Percentiles rank a stretch among this genome's conserved stretches.
phyloP scores from a whole-genome alignment of 2,113 vertebrate species.

The Hypanus sabinus region DNA sequence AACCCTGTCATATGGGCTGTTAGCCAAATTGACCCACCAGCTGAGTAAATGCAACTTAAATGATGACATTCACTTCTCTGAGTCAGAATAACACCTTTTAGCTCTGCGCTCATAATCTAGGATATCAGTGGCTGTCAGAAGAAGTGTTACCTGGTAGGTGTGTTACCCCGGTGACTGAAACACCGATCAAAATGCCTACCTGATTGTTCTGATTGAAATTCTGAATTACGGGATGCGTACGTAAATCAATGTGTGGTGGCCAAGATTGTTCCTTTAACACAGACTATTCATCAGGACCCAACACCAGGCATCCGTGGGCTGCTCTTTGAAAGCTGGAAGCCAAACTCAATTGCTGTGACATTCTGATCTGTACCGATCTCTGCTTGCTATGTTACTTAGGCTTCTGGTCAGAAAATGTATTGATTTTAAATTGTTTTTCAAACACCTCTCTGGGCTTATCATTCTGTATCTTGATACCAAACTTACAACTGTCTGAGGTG shows the following conservation, averaged over 20 bases:
- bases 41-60: neutral
- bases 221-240: neutral
- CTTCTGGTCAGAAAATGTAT: too few relatives aligned
- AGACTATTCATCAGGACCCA: neutral
- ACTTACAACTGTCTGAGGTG: too few relatives aligned
- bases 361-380: too few relatives aligned
- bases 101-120: neutral
- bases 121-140: neutral
- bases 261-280: neutral
- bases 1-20: neutral
- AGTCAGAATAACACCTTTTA: neutral
- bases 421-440: too few relatives aligned
- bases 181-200: neutral
- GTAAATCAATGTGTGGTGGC: neutral
- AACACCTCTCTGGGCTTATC: too few relatives aligned
- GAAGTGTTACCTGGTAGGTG: neutral
- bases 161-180: neutral
- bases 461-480: too few relatives aligned
- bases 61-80: neutral
- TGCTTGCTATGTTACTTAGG: too few relatives aligned
- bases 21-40: neutral
- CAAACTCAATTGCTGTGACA: too few relatives aligned
- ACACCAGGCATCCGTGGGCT: neutral
- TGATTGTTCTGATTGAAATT: neutral
- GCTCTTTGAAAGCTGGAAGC: too few relatives aligned